Conservation (phyloP, 2,797 vertebrate species). For the Acrocephalus scirpaceus region DNA sequence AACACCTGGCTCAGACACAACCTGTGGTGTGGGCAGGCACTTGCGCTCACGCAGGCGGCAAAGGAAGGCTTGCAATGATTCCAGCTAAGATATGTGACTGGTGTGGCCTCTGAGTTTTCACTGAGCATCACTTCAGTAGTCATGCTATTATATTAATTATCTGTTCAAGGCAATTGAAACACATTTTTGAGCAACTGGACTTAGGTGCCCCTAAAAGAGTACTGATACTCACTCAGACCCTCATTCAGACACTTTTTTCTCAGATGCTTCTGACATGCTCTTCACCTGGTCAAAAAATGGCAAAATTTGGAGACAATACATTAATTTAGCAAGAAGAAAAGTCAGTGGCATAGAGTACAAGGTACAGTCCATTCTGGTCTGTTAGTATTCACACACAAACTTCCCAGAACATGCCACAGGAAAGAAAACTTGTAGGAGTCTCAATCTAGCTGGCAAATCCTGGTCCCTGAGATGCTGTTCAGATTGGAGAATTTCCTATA, state of each 20-base stretch:
- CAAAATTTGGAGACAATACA: neutral
- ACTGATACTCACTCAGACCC: neutral
- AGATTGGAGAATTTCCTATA: neutral
- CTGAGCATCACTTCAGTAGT: neutral
- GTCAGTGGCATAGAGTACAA: neutral
- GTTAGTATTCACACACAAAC: neutral
- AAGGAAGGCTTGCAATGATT: neutral
- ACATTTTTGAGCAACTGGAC: neutral
- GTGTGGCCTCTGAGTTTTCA: neutral
- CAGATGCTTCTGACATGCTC: neutral
- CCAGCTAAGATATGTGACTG: neutral
- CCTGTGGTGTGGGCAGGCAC: neutral
- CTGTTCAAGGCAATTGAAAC: neutral
- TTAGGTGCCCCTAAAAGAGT: neutral
- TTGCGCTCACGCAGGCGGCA: accelerated
- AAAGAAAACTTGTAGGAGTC: neutral
- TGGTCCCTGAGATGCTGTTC: neutral
- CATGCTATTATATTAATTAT: neutral
- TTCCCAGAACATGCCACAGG: neutral
- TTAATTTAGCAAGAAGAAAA: neutral
- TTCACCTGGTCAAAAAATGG: neutral
- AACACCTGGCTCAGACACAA: neutral
- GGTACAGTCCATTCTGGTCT: neutral
- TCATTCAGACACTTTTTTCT: neutral
- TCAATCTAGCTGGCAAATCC: neutral